Percentiles rank a stretch among this genome's conserved stretches.
Evolutionary conservation across 1,140 invertebrate genomes (phyloP).

Genomic region (Chironomus striatipennis): DNA sequence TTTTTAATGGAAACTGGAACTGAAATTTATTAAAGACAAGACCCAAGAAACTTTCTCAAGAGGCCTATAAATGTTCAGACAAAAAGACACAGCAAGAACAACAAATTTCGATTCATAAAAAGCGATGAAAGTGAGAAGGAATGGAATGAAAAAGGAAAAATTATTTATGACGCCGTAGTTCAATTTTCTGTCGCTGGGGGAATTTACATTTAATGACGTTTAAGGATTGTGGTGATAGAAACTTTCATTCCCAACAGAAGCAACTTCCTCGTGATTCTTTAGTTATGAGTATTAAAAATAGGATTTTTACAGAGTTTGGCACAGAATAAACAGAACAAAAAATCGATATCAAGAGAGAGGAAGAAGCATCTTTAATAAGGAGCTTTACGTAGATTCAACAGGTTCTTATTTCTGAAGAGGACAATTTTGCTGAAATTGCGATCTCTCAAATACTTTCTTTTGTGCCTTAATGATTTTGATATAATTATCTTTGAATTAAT

Average conservation of each 20-base stretch:
- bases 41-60: no score
- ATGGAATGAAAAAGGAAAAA: not conserved
- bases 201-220: slow-evolving; percentile 4
- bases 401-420: not conserved
- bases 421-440: not conserved
- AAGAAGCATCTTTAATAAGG: not conserved
- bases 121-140: not conserved
- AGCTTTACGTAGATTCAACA: not conserved
- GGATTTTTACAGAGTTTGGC: not conserved
- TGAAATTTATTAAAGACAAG: no score
- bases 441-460: no score
- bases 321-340: not conserved
- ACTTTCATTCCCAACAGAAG: not conserved
- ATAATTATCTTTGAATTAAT: no score
- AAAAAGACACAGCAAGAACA: no score
- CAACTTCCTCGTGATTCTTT: no score
- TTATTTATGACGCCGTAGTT: not conserved
- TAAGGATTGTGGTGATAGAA: not conserved
- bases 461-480: no score
- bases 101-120: no score
- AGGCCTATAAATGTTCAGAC: no score
- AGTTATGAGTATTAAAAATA: not conserved
- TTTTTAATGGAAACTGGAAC: no score
- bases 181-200: not conserved
- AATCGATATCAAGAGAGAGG: not conserved